Percentiles rank a stretch among this genome's conserved stretches.
phyloP scores from a whole-genome alignment of 2,888 invertebrate species.

The Sepiola atlantica region DNA sequence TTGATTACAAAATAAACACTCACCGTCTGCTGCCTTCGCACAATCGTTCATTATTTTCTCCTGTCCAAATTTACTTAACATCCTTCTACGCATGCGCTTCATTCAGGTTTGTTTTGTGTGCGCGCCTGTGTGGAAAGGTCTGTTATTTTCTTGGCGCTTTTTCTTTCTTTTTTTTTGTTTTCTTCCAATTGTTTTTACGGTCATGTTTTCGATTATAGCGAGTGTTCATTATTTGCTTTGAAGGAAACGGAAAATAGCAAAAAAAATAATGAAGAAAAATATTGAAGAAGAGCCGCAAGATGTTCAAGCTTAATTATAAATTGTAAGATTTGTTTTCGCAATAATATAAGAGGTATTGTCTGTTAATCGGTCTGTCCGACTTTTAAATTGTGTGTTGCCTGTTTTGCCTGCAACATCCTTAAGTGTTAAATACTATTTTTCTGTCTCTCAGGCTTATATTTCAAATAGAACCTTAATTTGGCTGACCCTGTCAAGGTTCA shows the following conservation, averaged over 20 bases:
- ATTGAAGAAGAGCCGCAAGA: neutral
- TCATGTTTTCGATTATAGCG: neutral
- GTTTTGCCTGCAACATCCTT: too few species aligned
- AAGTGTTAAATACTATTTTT: too few species aligned
- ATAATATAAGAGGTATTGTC: too few species aligned
- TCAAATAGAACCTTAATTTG: too few species aligned
- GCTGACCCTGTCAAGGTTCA: too few species aligned
- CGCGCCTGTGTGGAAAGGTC: neutral
- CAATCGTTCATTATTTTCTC: neutral
- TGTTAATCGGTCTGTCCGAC: too few species aligned
- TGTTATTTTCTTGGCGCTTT: neutral
- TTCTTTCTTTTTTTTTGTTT: neutral
- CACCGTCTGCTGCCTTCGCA: neutral
- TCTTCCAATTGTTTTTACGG: neutral
- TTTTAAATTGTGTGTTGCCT: too few species aligned
- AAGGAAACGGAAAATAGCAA: neutral
- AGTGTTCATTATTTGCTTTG: neutral
- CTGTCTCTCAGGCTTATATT: too few species aligned
- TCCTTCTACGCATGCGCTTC: neutral
- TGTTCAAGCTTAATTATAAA: neutral
- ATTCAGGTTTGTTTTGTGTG: neutral
- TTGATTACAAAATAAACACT: neutral
- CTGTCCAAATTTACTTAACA: neutral
- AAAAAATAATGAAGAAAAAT: neutral
- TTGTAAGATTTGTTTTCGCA: neutral